Evolutionary conservation across 2,113 vertebrate species (phyloP), one percentile per base, ranked within the genome.

Genomic region (Myanophis thanlyinensis): DNA sequence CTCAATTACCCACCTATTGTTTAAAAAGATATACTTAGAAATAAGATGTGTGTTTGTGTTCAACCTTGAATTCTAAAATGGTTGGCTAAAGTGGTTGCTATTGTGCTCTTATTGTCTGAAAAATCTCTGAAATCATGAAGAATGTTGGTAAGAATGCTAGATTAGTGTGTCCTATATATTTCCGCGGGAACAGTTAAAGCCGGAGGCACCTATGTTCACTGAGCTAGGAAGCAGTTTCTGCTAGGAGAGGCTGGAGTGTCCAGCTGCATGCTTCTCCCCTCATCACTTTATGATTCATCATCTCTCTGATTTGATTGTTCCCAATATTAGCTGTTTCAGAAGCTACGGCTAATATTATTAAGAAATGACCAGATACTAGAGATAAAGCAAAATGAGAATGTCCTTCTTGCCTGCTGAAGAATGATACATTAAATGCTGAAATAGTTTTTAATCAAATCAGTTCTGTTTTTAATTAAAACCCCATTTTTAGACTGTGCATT

Each of bases 401-500:
- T 93, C 51, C 54, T 95, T 94, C 86, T 3, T 48, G 88, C 25
- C 88, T 54, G 90, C 85, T 52, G 54, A 40, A 87, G 59, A 27
- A 49, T 51, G 25, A 87, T 44, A 5, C 0, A 0, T 53, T 51
- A 18, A 92, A 89, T 92, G 73, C 91, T 86, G 85, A 73, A 73
- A 95, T 89, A 94, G 90, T 95, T 97, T 95, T 95, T 95, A 95
- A 96, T 95, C 91, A 95, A 95, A 54, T 49, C 73, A 59, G 93
- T 91, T 67, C 46, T 88, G 30, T 89, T 46, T 94, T 94, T 95
- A 93, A 96, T 96, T 91, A 96, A 97, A 94, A 91, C 94, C 85
- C 86, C 84, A 18, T 5, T 46, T 94, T 40, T 20, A 85, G 73
- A 13, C 52, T 40, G 12, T 46, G 54, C 30, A 59, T 91, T 85